These are phyloP conservation scores for Cantharis rustica DNA, from an alignment of 2,888 invertebrate genomes.

Conservation along the genomic window DNA sequence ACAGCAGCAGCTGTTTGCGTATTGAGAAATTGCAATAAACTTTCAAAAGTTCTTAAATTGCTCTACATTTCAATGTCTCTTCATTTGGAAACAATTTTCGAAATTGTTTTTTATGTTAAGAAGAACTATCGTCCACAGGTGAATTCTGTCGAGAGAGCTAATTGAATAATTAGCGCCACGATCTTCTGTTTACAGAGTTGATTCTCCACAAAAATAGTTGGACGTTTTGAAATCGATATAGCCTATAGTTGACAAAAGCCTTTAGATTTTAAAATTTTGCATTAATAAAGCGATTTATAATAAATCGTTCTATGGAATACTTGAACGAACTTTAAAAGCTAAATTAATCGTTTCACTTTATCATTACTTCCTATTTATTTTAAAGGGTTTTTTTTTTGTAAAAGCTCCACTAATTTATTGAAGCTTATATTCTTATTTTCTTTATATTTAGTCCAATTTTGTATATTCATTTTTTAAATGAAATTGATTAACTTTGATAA, in stretches of 20 bases:
- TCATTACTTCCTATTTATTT: not conserved
- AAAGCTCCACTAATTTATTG: not conserved
- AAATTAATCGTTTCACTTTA: not conserved
- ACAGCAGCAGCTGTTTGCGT: too few species aligned
- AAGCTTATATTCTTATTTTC: not conserved
- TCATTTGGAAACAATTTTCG: too few species aligned
- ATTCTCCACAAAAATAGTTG: too few species aligned
- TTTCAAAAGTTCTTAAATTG: too few species aligned
- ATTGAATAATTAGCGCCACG: too few species aligned
- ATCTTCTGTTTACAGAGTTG: too few species aligned
- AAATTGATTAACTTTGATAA: not conserved
- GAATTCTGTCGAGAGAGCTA: too few species aligned
- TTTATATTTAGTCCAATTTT: not conserved
- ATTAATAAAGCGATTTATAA: not conserved
- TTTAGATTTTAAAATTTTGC: not conserved
- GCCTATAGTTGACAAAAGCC: not conserved
- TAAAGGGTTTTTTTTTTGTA: not conserved
- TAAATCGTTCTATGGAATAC: not conserved
- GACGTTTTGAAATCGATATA: not conserved
- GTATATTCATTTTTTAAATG: not conserved
- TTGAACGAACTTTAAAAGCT: not conserved
- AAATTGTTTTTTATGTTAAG: too few species aligned
- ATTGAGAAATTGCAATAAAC: too few species aligned
- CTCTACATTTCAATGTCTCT: too few species aligned
- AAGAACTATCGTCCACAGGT: too few species aligned